Percentiles rank a stretch among this genome's conserved stretches.
These are phyloP conservation scores for Sinella curviseta DNA, from an alignment of 1,140 invertebrate genomes.

Conservation along the genomic window DNA sequence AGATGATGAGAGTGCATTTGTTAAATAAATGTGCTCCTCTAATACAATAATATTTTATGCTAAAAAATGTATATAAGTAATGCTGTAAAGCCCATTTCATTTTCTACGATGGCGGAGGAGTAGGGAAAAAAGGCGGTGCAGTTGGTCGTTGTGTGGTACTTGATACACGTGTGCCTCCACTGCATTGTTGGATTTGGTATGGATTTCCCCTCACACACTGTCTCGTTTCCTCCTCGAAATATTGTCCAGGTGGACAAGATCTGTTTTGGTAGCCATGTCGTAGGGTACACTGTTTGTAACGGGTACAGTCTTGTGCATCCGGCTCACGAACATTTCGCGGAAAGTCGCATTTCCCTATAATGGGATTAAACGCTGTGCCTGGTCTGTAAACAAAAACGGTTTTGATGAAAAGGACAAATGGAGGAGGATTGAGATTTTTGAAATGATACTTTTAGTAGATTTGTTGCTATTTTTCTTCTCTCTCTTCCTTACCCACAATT, in stretches of 20 bases:
- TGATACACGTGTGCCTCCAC: neutral
- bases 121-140: too few relatives aligned
- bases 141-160: too few relatives aligned
- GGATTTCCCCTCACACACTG: neutral
- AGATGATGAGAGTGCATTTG: too few relatives aligned
- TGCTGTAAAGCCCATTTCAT: too few relatives aligned
- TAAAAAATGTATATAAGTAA: too few relatives aligned
- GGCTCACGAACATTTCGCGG: slow-evolving; percentile 9
- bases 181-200: neutral
- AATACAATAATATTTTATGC: too few relatives aligned
- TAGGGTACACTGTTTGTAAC: neutral
- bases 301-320: neutral
- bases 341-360: slow-evolving; percentile 41
- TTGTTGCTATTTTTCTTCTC: too few relatives aligned
- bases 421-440: neutral
- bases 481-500: slow-evolving; percentile 38
- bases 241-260: neutral
- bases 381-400: too few relatives aligned
- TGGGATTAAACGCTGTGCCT: slow-evolving; percentile 37
- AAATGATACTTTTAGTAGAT: too few relatives aligned
- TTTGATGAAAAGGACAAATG: slow-evolving; percentile 5
- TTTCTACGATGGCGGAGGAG: too few relatives aligned
- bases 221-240: neutral
- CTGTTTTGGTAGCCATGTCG: neutral
- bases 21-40: too few relatives aligned